A percentile compares a stretch with the other conserved stretches of the same genome.
Evolutionary conservation across 2,113 vertebrate genomes (phyloP).

Genomic region (Psittacula cyanocephala): DNA sequence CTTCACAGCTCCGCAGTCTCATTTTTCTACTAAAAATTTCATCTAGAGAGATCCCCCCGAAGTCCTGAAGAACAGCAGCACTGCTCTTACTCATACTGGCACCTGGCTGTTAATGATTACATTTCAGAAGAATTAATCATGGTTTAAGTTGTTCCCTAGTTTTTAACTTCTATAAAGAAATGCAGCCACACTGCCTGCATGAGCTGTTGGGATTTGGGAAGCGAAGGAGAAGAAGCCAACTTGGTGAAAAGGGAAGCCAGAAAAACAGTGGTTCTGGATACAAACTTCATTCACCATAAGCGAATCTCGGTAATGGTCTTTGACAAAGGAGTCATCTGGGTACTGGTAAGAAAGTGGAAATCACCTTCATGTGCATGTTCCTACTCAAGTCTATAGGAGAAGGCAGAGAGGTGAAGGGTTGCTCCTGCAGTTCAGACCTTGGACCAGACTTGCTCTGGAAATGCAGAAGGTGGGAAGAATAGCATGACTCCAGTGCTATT

Average conservation of each 20-base stretch:
- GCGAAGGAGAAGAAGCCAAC: background rate
- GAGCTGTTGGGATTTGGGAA: background rate
- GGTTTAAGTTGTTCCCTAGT: background rate
- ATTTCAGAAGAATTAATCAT: background rate
- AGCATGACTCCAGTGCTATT: background rate
- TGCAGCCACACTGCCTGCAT: background rate
- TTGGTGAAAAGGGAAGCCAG: background rate
- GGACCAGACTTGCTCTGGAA: background rate
- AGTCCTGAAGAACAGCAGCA: background rate
- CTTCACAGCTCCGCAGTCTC: background rate
- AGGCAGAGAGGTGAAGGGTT: background rate
- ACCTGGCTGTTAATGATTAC: background rate
- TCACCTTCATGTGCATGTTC: background rate
- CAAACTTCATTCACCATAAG: background rate
- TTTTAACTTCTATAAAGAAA: background rate
- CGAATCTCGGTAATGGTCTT: background rate
- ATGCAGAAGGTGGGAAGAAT: background rate
- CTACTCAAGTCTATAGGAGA: background rate
- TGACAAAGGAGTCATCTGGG: background rate
- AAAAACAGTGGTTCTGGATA: background rate
- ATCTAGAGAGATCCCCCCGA: background rate
- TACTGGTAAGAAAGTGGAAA: background rate
- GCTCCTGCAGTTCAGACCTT: background rate
- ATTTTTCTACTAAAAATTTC: background rate
- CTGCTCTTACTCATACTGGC: background rate